Percentiles rank a stretch among this genome's conserved stretches.
These are phyloP conservation scores for Catharus ustulatus DNA, from an alignment of 2,797 vertebrate species.

Conservation along the genomic window DNA sequence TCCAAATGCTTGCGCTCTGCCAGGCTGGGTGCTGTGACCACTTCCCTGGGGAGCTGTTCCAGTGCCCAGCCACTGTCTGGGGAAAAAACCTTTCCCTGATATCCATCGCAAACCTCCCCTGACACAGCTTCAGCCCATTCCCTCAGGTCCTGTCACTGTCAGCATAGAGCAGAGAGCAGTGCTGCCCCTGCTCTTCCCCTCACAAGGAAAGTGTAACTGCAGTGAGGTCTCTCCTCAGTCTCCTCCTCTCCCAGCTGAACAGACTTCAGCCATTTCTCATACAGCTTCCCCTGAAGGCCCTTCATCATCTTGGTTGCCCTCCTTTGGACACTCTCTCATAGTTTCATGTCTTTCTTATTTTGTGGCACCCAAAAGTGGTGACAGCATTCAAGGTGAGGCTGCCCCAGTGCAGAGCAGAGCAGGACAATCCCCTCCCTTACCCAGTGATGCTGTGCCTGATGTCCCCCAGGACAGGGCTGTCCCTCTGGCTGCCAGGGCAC, in stretches of 20 bases:
- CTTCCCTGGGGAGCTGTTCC: neutral
- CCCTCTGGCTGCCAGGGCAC: neutral
- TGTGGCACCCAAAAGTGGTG: accelerated
- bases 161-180: neutral
- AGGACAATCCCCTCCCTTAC: neutral
- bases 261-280: neutral
- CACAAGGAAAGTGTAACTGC: accelerated
- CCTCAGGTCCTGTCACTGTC: accelerated
- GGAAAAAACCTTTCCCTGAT: neutral
- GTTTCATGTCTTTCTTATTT: neutral
- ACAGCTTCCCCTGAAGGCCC: accelerated
- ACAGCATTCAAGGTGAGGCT: accelerated
- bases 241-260: neutral
- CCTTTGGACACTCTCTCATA: neutral
- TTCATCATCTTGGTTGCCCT: accelerated
- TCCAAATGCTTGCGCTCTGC: accelerated
- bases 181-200: neutral
- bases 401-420: accelerated
- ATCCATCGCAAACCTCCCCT: neutral
- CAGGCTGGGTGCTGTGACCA: too few relatives aligned
- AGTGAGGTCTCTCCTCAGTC: accelerated
- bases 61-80: accelerated
- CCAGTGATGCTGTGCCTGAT: accelerated
- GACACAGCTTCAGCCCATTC: neutral
- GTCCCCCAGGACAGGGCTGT: accelerated